Evolutionary conservation across 2,797 vertebrate species (phyloP).

Genomic region (Molossus molossus): DNA sequence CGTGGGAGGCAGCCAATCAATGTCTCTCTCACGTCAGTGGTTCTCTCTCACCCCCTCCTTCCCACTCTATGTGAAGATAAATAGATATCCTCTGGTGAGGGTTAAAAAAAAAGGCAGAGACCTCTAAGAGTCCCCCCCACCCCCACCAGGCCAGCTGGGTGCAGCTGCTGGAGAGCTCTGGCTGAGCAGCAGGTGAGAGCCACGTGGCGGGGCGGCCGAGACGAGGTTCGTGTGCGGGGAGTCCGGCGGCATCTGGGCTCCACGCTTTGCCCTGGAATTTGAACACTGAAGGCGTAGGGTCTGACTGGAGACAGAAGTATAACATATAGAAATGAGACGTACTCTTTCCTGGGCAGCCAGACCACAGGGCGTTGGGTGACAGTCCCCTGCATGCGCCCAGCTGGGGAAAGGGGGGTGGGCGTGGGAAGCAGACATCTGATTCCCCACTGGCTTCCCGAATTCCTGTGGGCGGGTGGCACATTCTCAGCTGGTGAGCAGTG

Average conservation of each 20-base stretch:
- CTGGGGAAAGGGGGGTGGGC: too few relatives aligned
- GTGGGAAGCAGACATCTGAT: background rate
- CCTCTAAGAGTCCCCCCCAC: accelerated
- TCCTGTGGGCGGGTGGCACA: background rate
- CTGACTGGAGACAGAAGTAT: background rate
- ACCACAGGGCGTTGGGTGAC: background rate
- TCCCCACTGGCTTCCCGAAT: background rate
- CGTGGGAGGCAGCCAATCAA: too few relatives aligned
- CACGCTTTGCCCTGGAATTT: accelerated
- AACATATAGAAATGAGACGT: background rate
- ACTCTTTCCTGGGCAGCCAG: background rate
- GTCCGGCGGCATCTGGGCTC: background rate
- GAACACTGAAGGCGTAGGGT: background rate
- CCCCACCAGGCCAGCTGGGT: accelerated
- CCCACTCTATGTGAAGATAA: too few relatives aligned
- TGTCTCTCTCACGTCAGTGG: too few relatives aligned
- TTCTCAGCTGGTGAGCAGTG: background rate
- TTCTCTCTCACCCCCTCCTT: too few relatives aligned
- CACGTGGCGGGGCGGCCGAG: accelerated
- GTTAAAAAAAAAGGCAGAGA: background rate
- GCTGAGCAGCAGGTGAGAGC: background rate
- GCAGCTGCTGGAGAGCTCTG: too few relatives aligned
- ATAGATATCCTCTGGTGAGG: too few relatives aligned
- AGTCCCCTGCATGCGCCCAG: accelerated
- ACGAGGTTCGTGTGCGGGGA: accelerated